Percentiles rank a stretch among this genome's conserved stretches.
These are phyloP conservation scores for Haliclona indistincta DNA, from an alignment of 37 sponge, comb jelly and placozoan genomes.

Conservation along the genomic window DNA sequence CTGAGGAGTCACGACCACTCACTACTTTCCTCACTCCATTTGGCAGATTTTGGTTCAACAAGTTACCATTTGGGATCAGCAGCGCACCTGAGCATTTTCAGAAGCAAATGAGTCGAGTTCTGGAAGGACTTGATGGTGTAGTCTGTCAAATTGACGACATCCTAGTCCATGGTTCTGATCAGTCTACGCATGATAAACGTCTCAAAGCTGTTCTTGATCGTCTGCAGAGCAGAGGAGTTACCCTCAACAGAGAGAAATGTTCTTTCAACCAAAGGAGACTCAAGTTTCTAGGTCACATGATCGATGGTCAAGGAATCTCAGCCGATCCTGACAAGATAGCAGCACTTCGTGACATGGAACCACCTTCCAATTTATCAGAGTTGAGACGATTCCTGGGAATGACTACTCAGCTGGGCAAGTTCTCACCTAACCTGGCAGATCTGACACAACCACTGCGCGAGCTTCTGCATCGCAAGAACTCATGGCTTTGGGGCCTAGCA, in stretches of 20 bases:
- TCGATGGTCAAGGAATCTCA: slow-evolving; percentile 17
- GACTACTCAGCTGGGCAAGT: slow-evolving; percentile 44
- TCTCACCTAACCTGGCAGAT: slow-evolving; percentile 32
- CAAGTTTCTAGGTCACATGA: slow-evolving; percentile 51
- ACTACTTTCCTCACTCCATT: slow-evolving; percentile 44
- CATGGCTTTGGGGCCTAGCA: slow-evolving; percentile 32
- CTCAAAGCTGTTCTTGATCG: slow-evolving; percentile 16
- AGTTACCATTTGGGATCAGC: slow-evolving; percentile 35
- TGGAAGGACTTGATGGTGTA: slow-evolving; percentile 27
- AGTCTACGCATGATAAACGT: slow-evolving; percentile 10
- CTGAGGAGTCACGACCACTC: slow-evolving; percentile 13
- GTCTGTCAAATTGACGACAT: slow-evolving; percentile 23
- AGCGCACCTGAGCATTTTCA: slow-evolving; percentile 23
- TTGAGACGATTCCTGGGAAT: slow-evolving; percentile 44
- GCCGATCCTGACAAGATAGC: slow-evolving; percentile 26
- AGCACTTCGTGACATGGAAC: slow-evolving; percentile 31
- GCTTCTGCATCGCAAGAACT: slow-evolving; percentile 2
- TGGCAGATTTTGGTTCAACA: slow-evolving; percentile 29
- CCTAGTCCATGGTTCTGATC: background rate
- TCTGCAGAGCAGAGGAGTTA: slow-evolving; percentile 13
- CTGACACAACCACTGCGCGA: slow-evolving; percentile 30
- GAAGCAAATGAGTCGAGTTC: background rate
- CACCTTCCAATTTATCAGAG: slow-evolving; percentile 19
- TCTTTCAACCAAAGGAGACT: no score
- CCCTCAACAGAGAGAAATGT: slow-evolving; percentile 44